Percentiles rank a stretch among this genome's conserved stretches.
phyloP scores from a whole-genome alignment of 2,797 vertebrate species.

The Cryptoprocta ferox region DNA sequence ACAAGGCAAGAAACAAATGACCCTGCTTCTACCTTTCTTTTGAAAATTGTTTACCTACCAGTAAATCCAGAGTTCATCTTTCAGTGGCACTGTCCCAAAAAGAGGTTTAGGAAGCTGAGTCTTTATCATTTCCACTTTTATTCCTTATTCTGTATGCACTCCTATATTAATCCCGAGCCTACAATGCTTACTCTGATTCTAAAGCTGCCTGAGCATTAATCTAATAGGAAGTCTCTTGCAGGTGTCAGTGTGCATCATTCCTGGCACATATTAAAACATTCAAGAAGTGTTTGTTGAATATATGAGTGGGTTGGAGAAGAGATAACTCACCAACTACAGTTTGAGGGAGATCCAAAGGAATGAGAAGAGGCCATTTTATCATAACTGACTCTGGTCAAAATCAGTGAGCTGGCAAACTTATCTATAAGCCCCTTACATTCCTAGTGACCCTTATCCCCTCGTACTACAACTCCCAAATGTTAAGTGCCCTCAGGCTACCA shows the following conservation, averaged over 20 bases:
- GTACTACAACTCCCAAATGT: neutral
- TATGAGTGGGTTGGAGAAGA: neutral
- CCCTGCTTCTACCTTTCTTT: neutral
- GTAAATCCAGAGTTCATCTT: neutral
- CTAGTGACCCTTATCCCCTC: rapidly evolving
- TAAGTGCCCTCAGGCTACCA: neutral
- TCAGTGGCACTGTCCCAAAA: neutral
- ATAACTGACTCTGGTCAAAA: neutral
- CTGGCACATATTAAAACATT: neutral
- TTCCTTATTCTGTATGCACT: neutral
- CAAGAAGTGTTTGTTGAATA: neutral
- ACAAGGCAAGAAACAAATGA: neutral
- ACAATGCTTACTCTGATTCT: neutral
- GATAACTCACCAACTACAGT: neutral
- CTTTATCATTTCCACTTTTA: neutral
- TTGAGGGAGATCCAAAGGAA: neutral
- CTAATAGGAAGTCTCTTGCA: neutral
- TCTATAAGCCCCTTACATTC: neutral
- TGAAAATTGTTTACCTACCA: neutral
- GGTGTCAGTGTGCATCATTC: neutral
- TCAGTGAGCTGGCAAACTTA: neutral
- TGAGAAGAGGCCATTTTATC: neutral
- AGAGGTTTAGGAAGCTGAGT: neutral
- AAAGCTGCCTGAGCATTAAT: neutral
- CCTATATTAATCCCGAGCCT: neutral